These are phyloP conservation scores for Hassar affinis DNA, from an alignment of 2,113 vertebrate species.

Conservation along the genomic window DNA sequence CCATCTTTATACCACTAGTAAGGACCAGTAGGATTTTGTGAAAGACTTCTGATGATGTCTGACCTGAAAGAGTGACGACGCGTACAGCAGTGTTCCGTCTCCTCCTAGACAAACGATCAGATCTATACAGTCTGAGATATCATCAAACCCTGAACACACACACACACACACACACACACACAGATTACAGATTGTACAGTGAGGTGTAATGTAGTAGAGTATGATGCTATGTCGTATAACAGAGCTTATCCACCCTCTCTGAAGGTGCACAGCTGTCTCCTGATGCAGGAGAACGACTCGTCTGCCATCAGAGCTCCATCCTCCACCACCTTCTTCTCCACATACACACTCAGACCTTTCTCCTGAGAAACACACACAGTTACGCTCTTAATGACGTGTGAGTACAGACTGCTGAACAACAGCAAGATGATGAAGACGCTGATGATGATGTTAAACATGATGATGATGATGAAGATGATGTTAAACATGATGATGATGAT, in stretches of 20 bases:
- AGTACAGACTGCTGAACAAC: background rate
- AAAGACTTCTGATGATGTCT: background rate
- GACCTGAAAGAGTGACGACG: slow-evolving; percentile 81
- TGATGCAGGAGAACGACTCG: slow-evolving; percentile 69
- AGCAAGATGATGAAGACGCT: too few species aligned
- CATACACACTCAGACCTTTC: slow-evolving; percentile 80
- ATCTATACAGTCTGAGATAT: slow-evolving; percentile 79
- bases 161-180: slow-evolving; percentile 25
- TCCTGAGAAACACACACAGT: slow-evolving; percentile 63
- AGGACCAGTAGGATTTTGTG: background rate
- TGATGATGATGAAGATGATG: too few species aligned
- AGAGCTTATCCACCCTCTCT: slow-evolving; percentile 69
- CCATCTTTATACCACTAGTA: background rate
- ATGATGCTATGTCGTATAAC: too few species aligned
- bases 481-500: background rate
- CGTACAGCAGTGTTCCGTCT: slow-evolving; percentile 80
- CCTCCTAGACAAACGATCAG: slow-evolving; percentile 81
- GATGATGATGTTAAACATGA: too few species aligned
- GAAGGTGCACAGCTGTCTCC: slow-evolving; percentile 79
- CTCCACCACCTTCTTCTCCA: slow-evolving; percentile 77
- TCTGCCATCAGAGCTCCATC: slow-evolving; percentile 71
- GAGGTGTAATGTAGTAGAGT: background rate
- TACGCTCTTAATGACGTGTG: background rate
- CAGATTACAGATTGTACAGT: background rate
- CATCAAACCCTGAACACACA: slow-evolving; percentile 71